Percentiles rank a stretch among this genome's conserved stretches.
Evolutionary conservation across 2,113 vertebrate species (phyloP).

Genomic region (Odontophorus gujanensis): DNA sequence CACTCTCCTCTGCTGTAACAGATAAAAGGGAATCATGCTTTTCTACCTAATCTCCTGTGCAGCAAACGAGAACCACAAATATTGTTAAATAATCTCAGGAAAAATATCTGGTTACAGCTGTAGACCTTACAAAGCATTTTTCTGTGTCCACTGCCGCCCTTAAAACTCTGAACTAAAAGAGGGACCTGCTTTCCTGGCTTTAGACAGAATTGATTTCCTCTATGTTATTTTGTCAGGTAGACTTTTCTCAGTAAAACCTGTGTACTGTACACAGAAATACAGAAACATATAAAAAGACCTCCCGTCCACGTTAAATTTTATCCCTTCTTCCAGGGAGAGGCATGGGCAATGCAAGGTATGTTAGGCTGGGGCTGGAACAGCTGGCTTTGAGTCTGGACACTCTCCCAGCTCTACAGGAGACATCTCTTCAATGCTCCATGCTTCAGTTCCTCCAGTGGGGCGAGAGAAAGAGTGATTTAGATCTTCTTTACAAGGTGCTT

Average conservation of each 20-base stretch:
- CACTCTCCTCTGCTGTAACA: neutral
- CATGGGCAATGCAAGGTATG: neutral
- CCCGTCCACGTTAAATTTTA: neutral
- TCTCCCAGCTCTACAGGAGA: neutral
- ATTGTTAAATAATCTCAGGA: slow-evolving; percentile 53
- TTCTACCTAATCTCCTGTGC: neutral
- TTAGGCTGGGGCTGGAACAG: neutral
- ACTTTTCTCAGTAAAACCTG: neutral
- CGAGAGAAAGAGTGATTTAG: accelerated
- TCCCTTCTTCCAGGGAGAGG: neutral
- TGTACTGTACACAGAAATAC: neutral
- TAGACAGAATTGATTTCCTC: slow-evolving; percentile 8
- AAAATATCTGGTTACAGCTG: slow-evolving; percentile 19
- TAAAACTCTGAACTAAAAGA: slow-evolving; percentile 11
- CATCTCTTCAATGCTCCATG: neutral
- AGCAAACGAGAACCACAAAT: slow-evolving; percentile 37
- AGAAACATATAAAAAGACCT: neutral
- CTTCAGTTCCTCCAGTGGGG: slow-evolving; percentile 12
- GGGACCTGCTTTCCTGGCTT: slow-evolving; percentile 1
- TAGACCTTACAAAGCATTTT: slow-evolving; percentile 19
- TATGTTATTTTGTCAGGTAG: slow-evolving; percentile 35
- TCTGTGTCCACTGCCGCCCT: slow-evolving; percentile 37
- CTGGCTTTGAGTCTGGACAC: neutral
- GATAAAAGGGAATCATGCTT: neutral
- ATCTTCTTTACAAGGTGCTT: neutral